Evolutionary conservation across 2,888 invertebrate genomes (phyloP).

Genomic region (Nesidiocoris tenuis): DNA sequence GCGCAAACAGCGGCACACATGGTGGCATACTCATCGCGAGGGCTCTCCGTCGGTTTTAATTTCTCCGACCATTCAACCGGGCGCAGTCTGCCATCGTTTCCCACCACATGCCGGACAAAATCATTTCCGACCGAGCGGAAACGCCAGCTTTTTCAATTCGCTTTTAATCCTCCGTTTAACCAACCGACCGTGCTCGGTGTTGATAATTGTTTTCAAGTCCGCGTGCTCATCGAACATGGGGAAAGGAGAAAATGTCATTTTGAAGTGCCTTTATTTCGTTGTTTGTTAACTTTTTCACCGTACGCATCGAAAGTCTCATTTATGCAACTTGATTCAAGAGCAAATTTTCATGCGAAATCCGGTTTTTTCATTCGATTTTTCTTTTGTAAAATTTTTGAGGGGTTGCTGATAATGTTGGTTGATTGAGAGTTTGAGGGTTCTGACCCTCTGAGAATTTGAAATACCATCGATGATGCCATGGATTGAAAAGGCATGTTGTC

Average conservation of each 20-base stretch:
- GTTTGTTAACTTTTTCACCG: conserved; percentile 13
- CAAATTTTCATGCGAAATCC: neutral
- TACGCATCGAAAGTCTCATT: neutral
- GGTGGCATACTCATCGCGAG: no score
- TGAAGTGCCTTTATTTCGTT: neutral
- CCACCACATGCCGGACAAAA: neutral
- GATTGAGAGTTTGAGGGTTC: no score
- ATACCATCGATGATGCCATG: no score
- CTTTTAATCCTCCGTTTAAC: conserved; percentile 26
- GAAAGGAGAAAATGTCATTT: conserved; percentile 3
- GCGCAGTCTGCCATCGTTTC: no score
- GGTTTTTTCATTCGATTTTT: no score
- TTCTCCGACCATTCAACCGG: conserved; percentile 8
- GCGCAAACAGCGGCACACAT: conserved; percentile 6
- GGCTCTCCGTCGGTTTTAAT: conserved; percentile 17
- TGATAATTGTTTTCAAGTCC: conserved; percentile 20
- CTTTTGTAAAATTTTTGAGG: no score
- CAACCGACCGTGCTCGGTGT: neutral
- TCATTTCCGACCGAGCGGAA: conserved; percentile 14
- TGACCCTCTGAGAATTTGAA: no score
- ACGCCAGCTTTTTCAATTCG: conserved; percentile 12
- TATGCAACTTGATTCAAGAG: neutral
- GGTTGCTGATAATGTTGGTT: no score
- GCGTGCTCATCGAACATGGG: neutral
- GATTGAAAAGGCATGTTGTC: no score